Percentiles rank a stretch among this genome's conserved stretches.
phyloP scores from a whole-genome alignment of 2,888 invertebrate species.

The Andrena dorsata region DNA sequence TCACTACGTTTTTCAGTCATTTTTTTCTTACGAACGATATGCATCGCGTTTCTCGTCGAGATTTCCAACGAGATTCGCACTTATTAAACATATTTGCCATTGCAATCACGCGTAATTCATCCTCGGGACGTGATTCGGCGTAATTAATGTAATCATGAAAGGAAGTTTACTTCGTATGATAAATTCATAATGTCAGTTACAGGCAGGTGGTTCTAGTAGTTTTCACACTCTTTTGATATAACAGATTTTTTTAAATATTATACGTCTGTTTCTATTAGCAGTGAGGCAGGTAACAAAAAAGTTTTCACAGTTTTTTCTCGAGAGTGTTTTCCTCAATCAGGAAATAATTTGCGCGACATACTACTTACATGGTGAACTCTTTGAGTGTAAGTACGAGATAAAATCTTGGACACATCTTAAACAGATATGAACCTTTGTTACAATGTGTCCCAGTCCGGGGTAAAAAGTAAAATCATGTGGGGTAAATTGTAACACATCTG shows the following conservation, averaged over 20 bases:
- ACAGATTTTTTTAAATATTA: neutral
- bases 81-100: neutral
- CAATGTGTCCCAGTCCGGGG: too few species aligned
- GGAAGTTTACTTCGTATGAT: neutral
- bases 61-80: neutral
- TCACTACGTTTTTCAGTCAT: neutral
- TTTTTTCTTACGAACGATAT: slow-evolving; percentile 3
- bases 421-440: too few species aligned
- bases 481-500: too few species aligned
- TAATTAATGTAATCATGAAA: slow-evolving; percentile 4
- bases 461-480: too few species aligned
- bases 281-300: too few species aligned
- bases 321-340: too few species aligned
- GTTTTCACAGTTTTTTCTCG: too few species aligned
- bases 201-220: too few species aligned
- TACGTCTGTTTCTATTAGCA: neutral
- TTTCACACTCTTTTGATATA: neutral
- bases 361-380: too few species aligned
- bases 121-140: neutral
- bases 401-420: too few species aligned
- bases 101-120: slow-evolving; percentile 32
- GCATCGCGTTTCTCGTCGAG: neutral
- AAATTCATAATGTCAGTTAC: neutral
- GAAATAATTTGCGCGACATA: too few species aligned
- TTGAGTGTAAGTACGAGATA: too few species aligned